phyloP scores from a whole-genome alignment of 1,140 invertebrate species.

The Ceratina japonica region DNA sequence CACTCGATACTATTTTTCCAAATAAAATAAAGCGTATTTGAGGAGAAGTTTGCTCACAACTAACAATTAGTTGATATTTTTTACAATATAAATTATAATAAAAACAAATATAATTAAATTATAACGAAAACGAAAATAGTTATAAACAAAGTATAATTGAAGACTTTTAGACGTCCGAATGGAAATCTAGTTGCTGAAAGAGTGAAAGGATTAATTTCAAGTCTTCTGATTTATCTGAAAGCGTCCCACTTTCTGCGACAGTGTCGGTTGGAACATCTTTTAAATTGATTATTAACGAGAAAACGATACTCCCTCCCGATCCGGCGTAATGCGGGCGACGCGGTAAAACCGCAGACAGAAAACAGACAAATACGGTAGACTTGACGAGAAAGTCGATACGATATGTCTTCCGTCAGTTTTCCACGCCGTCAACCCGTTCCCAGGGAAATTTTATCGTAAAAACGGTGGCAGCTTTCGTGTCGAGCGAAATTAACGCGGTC shows the following conservation, averaged over 20 bases:
- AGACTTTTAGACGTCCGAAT: not conserved
- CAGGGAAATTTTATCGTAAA: constrained; percentile 44
- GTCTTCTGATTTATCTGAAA: not conserved
- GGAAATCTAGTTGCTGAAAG: not conserved
- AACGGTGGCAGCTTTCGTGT: constrained; percentile 26
- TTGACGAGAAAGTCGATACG: constrained; percentile 49
- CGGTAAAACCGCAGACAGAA: constrained; percentile 40
- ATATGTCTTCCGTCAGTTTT: constrained; percentile 44
- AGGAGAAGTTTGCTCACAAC: not conserved
- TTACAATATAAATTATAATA: not conserved
- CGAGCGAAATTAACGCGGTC: constrained; percentile 19
- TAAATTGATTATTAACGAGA: constrained; percentile 42
- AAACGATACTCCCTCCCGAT: constrained; percentile 25
- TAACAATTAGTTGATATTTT: not conserved
- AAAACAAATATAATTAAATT: not conserved
- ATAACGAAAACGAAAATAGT: not conserved
- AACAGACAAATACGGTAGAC: constrained; percentile 44
- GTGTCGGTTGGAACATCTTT: not conserved
- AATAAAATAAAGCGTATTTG: too few relatives aligned
- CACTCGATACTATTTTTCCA: too few relatives aligned
- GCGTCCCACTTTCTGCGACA: not conserved
- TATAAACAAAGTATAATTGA: not conserved
- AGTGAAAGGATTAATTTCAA: not conserved
- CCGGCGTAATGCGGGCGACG: not conserved
- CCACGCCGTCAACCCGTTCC: constrained; percentile 36